A percentile compares a stretch with the other conserved stretches of the same genome.
Evolutionary conservation across 2,797 vertebrate genomes (phyloP).

Genomic region (Pitangus sulphuratus): DNA sequence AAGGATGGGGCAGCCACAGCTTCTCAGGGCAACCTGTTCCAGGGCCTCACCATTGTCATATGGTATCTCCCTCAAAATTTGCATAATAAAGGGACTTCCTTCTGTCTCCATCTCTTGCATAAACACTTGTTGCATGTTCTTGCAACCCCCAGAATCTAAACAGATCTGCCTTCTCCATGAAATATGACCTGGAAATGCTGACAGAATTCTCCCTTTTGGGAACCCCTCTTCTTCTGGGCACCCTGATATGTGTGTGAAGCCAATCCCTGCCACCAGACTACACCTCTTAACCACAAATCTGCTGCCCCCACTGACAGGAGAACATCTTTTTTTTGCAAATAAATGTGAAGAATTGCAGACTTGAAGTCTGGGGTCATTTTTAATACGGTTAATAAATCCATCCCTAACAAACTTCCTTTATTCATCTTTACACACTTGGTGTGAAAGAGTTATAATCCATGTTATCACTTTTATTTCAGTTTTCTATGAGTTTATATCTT

Average conservation of each 20-base stretch:
- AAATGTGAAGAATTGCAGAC: not conserved
- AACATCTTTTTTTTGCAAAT: not conserved
- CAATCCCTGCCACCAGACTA: not conserved
- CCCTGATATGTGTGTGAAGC: not conserved
- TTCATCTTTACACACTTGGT: not conserved
- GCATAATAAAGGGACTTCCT: not conserved
- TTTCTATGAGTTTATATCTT: not conserved
- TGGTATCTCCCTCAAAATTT: not conserved
- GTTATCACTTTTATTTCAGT: not conserved
- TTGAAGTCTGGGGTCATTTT: not conserved
- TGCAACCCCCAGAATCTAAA: not conserved
- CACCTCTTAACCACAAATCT: not conserved
- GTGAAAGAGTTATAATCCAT: not conserved
- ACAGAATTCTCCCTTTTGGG: not conserved
- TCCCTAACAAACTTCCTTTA: not conserved
- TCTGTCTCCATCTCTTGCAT: not conserved
- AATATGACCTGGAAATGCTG: not conserved
- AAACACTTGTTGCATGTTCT: not conserved
- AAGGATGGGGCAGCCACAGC: accelerated
- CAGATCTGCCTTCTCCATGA: not conserved
- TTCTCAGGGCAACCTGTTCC: not conserved
- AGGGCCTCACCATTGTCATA: not conserved
- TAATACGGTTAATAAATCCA: not conserved
- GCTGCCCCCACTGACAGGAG: not conserved
- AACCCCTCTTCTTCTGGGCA: not conserved